Percentiles rank a stretch among this genome's conserved stretches.
phyloP scores from a whole-genome alignment of 2,888 invertebrate species.

The Schizotus pectinicornis region DNA sequence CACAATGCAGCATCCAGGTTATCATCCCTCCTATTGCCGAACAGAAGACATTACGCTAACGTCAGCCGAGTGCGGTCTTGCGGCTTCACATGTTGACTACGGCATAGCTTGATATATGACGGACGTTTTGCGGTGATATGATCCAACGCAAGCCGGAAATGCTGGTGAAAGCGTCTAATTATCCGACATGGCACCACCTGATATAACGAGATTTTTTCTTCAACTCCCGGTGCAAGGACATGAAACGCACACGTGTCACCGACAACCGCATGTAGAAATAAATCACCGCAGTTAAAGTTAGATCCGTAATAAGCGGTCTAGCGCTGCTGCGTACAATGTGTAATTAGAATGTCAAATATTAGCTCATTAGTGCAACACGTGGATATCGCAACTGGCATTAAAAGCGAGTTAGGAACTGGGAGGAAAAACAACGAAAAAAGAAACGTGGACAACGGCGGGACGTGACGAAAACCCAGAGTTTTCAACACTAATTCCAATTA shows the following conservation, averaged over 20 bases:
- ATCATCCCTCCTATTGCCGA: no score
- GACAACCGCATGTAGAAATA: slow-evolving; percentile 20
- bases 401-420: background rate
- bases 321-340: slow-evolving; percentile 23
- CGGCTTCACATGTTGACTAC: slow-evolving; percentile 24
- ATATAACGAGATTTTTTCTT: no score
- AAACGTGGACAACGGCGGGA: no score
- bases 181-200: no score
- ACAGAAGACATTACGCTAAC: slow-evolving; percentile 21
- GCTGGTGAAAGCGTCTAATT: no score
- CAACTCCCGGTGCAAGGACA: no score
- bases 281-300: slow-evolving; percentile 27
- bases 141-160: background rate
- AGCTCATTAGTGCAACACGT: slow-evolving; percentile 30
- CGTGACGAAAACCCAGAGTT: no score
- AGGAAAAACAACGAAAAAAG: no score
- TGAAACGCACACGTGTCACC: slow-evolving; percentile 17
- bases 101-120: slow-evolving; percentile 24
- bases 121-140: slow-evolving; percentile 17
- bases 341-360: slow-evolving; percentile 28
- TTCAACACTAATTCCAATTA: no score
- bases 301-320: slow-evolving; percentile 15
- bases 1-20: no score
- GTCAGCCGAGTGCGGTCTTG: slow-evolving; percentile 26
- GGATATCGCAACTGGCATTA: slow-evolving; percentile 2